These are phyloP conservation scores for Suricata suricatta DNA, from an alignment of 2,113 vertebrate species.

Conservation along the genomic window DNA sequence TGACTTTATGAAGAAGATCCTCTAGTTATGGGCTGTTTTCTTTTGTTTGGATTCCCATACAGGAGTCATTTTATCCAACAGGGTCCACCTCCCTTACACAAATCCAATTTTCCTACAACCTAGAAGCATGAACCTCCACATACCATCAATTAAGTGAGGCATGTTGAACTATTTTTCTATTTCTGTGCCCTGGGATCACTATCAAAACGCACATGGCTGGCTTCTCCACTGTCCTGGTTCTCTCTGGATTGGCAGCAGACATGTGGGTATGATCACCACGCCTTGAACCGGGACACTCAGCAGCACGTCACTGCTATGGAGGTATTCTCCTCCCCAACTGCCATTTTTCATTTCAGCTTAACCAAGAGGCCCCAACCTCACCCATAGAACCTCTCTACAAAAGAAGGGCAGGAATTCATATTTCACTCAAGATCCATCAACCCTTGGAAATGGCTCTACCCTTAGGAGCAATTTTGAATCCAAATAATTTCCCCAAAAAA, in stretches of 20 bases:
- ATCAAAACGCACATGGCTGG: background rate
- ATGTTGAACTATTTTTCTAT: background rate
- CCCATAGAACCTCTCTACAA: background rate
- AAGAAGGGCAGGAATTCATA: background rate
- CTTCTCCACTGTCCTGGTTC: background rate
- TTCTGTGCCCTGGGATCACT: background rate
- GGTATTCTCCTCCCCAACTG: background rate
- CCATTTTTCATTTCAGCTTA: background rate
- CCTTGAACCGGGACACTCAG: background rate
- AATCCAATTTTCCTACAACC: background rate
- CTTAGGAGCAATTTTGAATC: background rate
- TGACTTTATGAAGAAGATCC: background rate
- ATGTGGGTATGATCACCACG: background rate
- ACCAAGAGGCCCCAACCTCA: background rate
- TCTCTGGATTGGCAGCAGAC: background rate
- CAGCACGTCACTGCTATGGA: background rate
- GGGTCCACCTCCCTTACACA: background rate
- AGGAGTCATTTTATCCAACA: background rate
- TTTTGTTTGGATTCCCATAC: background rate
- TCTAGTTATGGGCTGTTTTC: background rate
- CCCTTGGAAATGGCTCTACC: background rate
- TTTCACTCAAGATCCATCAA: background rate
- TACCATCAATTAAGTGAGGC: rapidly evolving
- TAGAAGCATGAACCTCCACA: background rate
- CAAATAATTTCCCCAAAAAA: conserved; percentile 10